Evolutionary conservation across 2,797 vertebrate species (phyloP).

Genomic region (Sebastes taczanowskii): DNA sequence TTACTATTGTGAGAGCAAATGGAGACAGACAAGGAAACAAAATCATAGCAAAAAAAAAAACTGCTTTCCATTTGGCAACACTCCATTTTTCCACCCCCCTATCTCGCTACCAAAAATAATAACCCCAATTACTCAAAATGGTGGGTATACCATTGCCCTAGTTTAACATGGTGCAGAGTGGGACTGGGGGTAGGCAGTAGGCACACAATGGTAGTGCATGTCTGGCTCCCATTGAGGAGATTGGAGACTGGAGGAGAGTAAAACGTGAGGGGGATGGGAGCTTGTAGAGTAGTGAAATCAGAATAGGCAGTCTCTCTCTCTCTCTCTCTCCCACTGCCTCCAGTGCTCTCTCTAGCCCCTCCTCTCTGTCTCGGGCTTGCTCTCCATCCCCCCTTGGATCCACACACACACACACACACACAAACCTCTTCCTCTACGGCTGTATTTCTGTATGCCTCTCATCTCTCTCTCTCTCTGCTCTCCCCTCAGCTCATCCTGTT

Average conservation of each 20-base stretch:
- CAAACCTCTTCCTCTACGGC: conserved; percentile 61
- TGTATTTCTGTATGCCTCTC: conserved; percentile 68
- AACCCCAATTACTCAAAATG: conserved; percentile 74
- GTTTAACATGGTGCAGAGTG: conserved; percentile 73
- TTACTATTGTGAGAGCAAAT: neutral
- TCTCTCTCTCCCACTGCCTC: conserved; percentile 44
- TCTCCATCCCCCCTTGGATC: conserved; percentile 50
- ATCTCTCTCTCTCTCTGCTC: conserved; percentile 50
- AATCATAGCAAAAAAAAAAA: neutral
- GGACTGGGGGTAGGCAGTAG: conserved; percentile 69
- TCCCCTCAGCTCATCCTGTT: conserved; percentile 69
- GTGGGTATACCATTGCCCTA: conserved; percentile 73
- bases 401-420: conserved; percentile 16
- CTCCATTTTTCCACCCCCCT: neutral
- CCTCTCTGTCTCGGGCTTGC: conserved; percentile 59
- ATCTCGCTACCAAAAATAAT: conserved; percentile 45
- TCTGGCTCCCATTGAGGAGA: conserved; percentile 80
- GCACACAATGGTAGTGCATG: conserved; percentile 76
- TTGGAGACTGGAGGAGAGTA: conserved; percentile 68
- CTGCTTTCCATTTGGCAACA: conserved; percentile 7
- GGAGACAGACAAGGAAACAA: neutral
- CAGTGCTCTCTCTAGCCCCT: conserved; percentile 65
- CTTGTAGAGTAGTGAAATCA: conserved; percentile 75
- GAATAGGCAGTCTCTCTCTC: conserved; percentile 65
- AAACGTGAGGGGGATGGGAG: conserved; percentile 79